Conservation (phyloP, 2,797 vertebrate species). For the Aphelocoma californica region DNA sequence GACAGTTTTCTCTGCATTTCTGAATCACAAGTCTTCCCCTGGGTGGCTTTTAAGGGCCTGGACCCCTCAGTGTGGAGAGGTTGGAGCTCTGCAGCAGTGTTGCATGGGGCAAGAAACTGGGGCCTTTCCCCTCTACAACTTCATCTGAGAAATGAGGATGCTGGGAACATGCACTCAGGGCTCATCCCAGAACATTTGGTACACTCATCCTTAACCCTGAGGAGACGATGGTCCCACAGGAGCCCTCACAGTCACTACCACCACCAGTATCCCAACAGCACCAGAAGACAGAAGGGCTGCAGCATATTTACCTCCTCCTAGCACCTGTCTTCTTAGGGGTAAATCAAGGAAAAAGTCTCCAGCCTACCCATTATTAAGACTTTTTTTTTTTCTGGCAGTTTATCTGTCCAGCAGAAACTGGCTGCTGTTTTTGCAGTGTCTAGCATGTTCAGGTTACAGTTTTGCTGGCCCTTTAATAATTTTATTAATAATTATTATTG, state of each 20-base stretch:
- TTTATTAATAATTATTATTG: not conserved
- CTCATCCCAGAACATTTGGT: not conserved
- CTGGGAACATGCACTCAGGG: not conserved
- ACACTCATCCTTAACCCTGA: not conserved
- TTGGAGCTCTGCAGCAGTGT: not conserved
- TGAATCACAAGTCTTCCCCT: not conserved
- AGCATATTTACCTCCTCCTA: not conserved
- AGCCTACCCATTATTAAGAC: not conserved
- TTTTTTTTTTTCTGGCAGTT: not conserved
- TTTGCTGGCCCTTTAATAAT: not conserved
- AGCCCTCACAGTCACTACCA: not conserved
- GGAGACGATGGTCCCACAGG: accelerated
- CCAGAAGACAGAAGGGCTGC: not conserved
- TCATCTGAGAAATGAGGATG: not conserved
- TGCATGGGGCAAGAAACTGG: not conserved
- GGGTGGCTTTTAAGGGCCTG: not conserved
- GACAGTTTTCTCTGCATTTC: not conserved
- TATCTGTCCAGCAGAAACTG: not conserved
- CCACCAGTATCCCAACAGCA: not conserved
- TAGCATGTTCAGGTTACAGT: not conserved
- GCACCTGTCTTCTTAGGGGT: not conserved
- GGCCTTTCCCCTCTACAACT: not conserved
- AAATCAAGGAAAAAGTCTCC: not conserved
- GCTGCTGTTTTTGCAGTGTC: not conserved
- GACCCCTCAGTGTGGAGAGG: not conserved